Evolutionary conservation across 2,797 vertebrate genomes (phyloP).

Genomic region (Paguma larvata): DNA sequence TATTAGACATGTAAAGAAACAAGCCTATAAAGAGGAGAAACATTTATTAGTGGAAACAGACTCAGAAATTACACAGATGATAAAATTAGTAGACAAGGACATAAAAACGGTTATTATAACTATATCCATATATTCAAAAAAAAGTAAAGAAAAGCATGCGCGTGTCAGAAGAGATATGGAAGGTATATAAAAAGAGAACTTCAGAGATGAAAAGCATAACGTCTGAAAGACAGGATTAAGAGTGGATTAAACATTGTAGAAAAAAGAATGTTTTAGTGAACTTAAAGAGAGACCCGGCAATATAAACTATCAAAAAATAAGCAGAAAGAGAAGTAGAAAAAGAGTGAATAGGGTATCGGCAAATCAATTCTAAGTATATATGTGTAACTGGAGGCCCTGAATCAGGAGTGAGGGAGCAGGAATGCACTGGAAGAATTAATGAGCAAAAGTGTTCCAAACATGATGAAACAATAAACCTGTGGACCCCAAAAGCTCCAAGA

Average conservation of each 20-base stretch:
- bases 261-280: not conserved
- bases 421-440: constrained; percentile 38
- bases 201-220: not conserved
- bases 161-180: not conserved
- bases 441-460: not conserved
- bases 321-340: not conserved
- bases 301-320: not conserved
- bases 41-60: not conserved
- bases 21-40: not conserved
- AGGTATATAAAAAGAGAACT: not conserved
- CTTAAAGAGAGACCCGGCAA: not conserved
- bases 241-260: not conserved
- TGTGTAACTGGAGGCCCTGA: not conserved
- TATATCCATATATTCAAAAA: not conserved
- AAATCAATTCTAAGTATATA: not conserved
- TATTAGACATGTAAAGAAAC: not conserved
- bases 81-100: not conserved
- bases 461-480: not conserved
- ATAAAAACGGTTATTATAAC: not conserved
- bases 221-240: not conserved
- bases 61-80: not conserved
- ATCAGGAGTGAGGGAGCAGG: not conserved
- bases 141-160: not conserved
- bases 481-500: not conserved
- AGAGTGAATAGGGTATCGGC: not conserved